A percentile compares a stretch with the other conserved stretches of the same genome.
These are phyloP conservation scores for Lampropteryx suffumata DNA, from an alignment of 2,888 invertebrate species.

Conservation along the genomic window DNA sequence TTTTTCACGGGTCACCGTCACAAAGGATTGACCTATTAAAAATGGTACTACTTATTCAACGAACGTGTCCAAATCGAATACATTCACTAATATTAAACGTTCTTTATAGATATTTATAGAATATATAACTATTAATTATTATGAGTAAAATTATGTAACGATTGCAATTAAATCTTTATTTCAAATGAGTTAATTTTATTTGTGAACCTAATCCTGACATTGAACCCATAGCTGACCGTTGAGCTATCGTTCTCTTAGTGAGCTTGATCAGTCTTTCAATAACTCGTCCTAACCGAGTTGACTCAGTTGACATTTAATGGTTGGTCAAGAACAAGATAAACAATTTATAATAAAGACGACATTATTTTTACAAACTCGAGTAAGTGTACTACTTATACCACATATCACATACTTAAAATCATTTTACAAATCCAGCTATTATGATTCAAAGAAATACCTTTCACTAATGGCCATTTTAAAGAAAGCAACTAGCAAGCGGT, in stretches of 20 bases:
- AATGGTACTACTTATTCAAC: conserved; percentile 46
- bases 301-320: no score
- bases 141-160: conserved; percentile 80
- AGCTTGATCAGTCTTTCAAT: no score
- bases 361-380: no score
- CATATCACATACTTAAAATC: no score
- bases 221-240: no score
- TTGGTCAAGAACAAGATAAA: no score
- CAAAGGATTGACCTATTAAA: conserved; percentile 35
- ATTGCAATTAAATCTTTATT: conserved; percentile 83
- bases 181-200: conserved; percentile 58
- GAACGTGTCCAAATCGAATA: conserved; percentile 81
- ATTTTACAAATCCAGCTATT: no score
- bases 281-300: no score
- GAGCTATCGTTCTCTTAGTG: no score
- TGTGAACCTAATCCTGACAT: background rate
- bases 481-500: background rate
- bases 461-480: background rate
- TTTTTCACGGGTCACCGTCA: conserved; percentile 11
- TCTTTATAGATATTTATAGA: conserved; percentile 82
- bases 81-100: conserved; percentile 81
- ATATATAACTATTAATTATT: conserved; percentile 79
- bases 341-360: no score
- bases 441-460: no score
- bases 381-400: no score